These are phyloP conservation scores for Axinella damicornis DNA, from an alignment of 37 sponge, comb jelly and placozoan species.

Conservation along the genomic window DNA sequence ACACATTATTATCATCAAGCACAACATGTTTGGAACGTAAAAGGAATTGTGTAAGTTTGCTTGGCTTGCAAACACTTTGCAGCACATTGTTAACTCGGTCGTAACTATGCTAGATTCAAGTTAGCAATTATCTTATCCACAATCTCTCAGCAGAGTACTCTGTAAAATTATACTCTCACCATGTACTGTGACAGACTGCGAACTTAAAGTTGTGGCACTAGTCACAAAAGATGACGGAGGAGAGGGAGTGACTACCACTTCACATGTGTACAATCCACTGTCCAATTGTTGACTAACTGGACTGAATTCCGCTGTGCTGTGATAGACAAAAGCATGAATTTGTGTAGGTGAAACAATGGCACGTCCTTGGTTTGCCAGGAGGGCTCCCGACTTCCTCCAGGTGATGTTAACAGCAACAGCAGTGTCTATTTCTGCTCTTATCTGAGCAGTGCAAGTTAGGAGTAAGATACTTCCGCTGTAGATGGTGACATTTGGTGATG, in stretches of 20 bases:
- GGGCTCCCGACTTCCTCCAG: conserved; percentile 15
- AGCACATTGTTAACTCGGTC: no score
- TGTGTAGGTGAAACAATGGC: no score
- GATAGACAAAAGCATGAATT: no score
- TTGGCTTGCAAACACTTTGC: no score
- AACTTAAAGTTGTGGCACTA: neutral
- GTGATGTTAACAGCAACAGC: neutral
- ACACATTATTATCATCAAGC: no score
- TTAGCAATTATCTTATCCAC: no score
- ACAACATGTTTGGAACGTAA: no score
- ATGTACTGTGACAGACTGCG: neutral
- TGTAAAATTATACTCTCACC: no score
- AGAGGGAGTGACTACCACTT: neutral
- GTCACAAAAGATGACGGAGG: neutral
- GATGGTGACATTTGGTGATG: neutral
- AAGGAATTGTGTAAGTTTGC: no score
- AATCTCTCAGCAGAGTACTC: no score
- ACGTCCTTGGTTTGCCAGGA: no score
- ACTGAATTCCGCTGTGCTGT: neutral
- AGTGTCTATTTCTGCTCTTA: neutral
- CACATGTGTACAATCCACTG: conserved; percentile 13
- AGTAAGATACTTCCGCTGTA: conserved; percentile 13
- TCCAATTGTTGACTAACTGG: neutral
- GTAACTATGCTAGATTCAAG: no score
- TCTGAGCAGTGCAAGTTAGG: neutral